Evolutionary conservation across 2,888 invertebrate genomes (phyloP), one percentile per base, ranked within the genome.

Genomic region (Eupithecia subfuscata): DNA sequence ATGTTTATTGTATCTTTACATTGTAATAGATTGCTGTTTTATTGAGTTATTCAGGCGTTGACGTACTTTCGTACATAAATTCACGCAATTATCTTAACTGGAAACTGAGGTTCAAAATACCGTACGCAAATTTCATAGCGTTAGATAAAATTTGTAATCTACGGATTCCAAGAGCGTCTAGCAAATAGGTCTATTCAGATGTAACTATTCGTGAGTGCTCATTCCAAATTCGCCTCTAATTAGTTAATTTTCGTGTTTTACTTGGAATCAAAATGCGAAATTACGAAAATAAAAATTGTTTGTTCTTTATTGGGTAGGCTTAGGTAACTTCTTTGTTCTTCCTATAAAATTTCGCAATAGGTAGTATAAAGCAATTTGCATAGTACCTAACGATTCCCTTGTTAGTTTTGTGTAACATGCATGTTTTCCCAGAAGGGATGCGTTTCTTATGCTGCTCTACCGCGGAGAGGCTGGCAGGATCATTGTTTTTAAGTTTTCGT

Each of bases 401-500:
- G 43, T 67, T 67, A 67, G 67, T 67, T n/a, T 14, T 75, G 69
- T 69, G 65, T 52, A 22, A 22, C 2, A 56, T 11, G 4, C 81
- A 78, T 78, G 40, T 40, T 75, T 80, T 69, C 72, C 79, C 75
- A 76, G 75, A 75, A 80, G 71, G 73, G 73, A 69, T 73, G 45
- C 48, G 34, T 70, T 76, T 75, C 72, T 74, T 71, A 69, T 79
- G 75, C 69, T 79, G 75, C 69, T 65, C 69, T 70, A 34, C 25
- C 76, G 72, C 56, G 77, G 75, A 67, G 73, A 70, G 40, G 60
- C 70, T 11, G 73, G 68, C 82, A 76, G 82, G 81, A 84, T 70
- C 77, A 78, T 80, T 80, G 75, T 80, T 80, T 77, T 82, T 80
- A 71, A 79, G 74, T 79, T 79, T 83, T 82, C 72, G 80, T 79